Base-by-base conservation (phyloP, 2,797 vertebrate species). In the Microhierax caerulescens region DNA sequence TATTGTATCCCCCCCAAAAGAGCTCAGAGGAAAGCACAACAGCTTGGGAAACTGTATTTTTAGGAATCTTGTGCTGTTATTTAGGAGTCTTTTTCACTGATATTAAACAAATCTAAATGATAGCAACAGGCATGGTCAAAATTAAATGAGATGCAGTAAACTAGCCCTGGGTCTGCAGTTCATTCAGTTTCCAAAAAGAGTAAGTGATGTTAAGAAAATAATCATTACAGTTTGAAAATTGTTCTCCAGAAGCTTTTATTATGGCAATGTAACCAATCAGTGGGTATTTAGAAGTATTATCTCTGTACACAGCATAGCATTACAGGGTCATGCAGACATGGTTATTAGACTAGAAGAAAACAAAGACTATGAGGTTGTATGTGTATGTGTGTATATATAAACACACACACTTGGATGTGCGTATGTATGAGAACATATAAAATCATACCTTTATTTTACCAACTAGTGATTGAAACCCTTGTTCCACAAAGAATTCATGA, bases 371-470 rank as follows among this genome's bases (percentile, higher is more conserved):
- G 84, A 45, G 0, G 1, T 4, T 45, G 5, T 27, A 2, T 54
- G 4, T 32, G 0, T 30, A 0, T n/a, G 0, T 28, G 24, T 28
- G 39, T 12, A 15, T 36, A 45, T 4, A 18, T 3, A 23, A 15
- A 39, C 16, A 10, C 10, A 57, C 47, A 47, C 13, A 13, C 7
- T 34, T 47, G 3, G 14, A 39, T 3, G 2, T 25, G 27, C 6
- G 25, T 34, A 41, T 41, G 16, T 30, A 47, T 60, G 36, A 83
- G n/a, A 8, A 37, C 57, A 36, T 51, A 57, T 61, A 39, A 67
- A 78, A 43, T 60, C 12, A 56, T 24, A 53, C 14, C 34, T 85
- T 81, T 79, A 28, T 69, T 91, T 82, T 78, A 45, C 22, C 54
- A 10, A 25, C 12, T 54, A 70, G 34, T 17, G 30, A 63, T 30